A percentile compares a stretch with the other conserved stretches of the same genome.
Conservation (phyloP, 1,140 invertebrate genomes). For the Penaeus japonicus region DNA sequence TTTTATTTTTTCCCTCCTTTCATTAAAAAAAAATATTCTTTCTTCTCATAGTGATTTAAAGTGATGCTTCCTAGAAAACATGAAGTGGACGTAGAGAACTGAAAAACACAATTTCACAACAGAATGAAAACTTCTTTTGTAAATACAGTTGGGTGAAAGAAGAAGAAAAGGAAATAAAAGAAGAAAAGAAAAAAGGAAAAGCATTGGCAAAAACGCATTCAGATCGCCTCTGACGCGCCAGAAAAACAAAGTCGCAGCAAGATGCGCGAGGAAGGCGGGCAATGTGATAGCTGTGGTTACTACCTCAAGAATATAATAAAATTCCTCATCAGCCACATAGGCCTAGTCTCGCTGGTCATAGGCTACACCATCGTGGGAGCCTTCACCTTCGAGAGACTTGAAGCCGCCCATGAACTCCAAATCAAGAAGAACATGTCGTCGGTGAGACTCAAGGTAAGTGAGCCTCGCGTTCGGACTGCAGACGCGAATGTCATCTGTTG, state of each 20-base stretch:
- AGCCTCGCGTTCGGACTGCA: not conserved
- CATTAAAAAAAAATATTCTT: no score
- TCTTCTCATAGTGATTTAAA: no score
- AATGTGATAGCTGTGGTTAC: constrained; percentile 48
- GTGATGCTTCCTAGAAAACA: no score
- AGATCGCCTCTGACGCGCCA: not conserved
- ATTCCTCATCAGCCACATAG: constrained; percentile 87
- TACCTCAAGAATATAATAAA: constrained; percentile 59
- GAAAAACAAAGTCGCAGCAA: not conserved
- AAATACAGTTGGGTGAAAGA: no score
- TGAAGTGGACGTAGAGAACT: no score
- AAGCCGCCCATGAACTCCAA: constrained; percentile 77
- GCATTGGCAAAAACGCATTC: no score
- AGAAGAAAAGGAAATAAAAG: no score
- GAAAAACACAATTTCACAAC: no score
- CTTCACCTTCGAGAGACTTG: constrained; percentile 81
- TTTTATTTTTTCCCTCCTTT: no score
- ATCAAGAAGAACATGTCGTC: constrained; percentile 79
- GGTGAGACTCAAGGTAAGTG: constrained; percentile 48
- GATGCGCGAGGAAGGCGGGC: constrained; percentile 44
- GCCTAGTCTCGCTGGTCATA: constrained; percentile 84
- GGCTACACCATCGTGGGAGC: constrained; percentile 89
- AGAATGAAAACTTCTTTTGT: no score
- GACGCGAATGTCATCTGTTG: no score
- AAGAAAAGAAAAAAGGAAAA: no score